These are phyloP conservation scores for Hiodon tergisus DNA, from an alignment of 2,113 vertebrate species.

Conservation along the genomic window DNA sequence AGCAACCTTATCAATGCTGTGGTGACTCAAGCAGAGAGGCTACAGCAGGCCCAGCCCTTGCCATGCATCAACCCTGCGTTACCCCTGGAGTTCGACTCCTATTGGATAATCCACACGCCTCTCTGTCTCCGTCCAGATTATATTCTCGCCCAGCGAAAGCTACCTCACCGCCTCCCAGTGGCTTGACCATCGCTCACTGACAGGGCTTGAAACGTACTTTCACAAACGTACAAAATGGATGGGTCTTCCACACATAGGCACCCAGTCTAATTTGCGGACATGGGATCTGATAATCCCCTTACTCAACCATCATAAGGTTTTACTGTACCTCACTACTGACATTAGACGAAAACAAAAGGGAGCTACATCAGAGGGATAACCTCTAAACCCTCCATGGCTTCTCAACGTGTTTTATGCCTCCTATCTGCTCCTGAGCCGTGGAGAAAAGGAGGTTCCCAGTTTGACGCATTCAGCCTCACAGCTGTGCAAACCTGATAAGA, in stretches of 20 bases:
- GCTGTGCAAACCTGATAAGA: conserved; percentile 34
- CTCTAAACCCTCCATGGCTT: not conserved
- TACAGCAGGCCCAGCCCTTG: not conserved
- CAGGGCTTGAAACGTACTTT: too few relatives aligned
- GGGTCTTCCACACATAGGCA: too few relatives aligned
- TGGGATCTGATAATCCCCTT: too few relatives aligned
- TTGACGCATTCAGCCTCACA: conserved; percentile 6
- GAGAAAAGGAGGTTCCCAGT: conserved; percentile 8
- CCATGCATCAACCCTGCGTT: not conserved
- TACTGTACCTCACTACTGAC: too few relatives aligned
- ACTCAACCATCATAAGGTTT: too few relatives aligned
- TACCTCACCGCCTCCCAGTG: not conserved
- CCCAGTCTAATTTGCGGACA: too few relatives aligned
- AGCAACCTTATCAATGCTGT: not conserved
- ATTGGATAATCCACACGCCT: too few relatives aligned
- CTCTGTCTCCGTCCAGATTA: too few relatives aligned
- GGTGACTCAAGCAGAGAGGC: not conserved
- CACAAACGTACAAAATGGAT: too few relatives aligned
- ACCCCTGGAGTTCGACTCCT: not conserved
- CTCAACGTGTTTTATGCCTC: conserved; percentile 6
- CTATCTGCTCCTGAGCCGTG: conserved; percentile 1
- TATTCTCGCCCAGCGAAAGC: too few relatives aligned
- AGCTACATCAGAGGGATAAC: not conserved
- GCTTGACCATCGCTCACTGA: not conserved
- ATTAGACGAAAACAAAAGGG: not conserved